These are phyloP conservation scores for Tragelaphus imberbis DNA, from an alignment of 2,113 vertebrate species.

Conservation along the genomic window DNA sequence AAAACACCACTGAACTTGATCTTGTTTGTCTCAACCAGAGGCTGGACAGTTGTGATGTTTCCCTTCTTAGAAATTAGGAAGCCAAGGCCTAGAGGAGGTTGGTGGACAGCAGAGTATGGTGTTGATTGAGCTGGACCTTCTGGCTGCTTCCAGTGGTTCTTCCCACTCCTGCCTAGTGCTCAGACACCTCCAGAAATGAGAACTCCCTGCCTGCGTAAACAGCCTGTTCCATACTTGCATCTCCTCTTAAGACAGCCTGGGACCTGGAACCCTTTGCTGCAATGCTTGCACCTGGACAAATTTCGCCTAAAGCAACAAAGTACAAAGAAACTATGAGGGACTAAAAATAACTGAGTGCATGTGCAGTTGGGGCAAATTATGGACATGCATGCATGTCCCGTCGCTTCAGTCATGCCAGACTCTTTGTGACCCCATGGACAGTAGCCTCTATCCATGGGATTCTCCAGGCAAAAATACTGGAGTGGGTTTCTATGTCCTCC, in stretches of 20 bases:
- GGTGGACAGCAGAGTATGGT: background rate
- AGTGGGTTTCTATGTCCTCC: background rate
- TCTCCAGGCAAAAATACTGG: background rate
- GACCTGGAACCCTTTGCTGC: background rate
- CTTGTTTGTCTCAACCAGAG: background rate
- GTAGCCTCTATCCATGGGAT: background rate
- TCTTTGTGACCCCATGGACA: background rate
- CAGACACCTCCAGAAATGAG: background rate
- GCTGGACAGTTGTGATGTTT: background rate
- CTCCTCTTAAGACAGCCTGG: background rate
- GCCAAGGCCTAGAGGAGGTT: background rate
- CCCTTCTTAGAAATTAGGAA: background rate
- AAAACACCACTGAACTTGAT: too few species aligned
- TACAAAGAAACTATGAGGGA: background rate
- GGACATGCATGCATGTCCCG: background rate
- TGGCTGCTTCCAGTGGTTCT: background rate
- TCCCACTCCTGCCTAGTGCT: background rate
- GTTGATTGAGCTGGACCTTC: background rate
- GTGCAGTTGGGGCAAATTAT: background rate
- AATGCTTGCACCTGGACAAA: background rate
- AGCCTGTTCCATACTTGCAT: background rate
- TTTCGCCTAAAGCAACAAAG: background rate
- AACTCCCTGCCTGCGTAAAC: background rate
- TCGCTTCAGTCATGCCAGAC: background rate
- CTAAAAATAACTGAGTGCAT: background rate